Evolutionary conservation across 2,797 vertebrate species (phyloP), one percentile per base, ranked within the genome.

Genomic region (Enteromius argenteus): DNA sequence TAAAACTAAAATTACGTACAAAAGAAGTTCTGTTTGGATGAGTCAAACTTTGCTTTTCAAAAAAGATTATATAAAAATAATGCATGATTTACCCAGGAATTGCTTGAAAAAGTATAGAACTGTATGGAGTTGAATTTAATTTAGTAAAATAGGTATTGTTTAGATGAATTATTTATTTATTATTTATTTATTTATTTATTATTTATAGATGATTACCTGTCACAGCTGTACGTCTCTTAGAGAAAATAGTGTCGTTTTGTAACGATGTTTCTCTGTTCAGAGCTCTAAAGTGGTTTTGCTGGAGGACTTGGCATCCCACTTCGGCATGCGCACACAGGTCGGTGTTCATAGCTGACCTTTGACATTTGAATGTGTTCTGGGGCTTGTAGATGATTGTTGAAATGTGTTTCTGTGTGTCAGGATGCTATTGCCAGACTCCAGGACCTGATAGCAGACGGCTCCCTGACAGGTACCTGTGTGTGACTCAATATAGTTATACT

Each of bases 301-400:
- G 88, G 98, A 99, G 91, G 98, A 99, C 53, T 69, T 99, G 94
- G 98, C 97, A 1, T 98, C 97, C 1, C 96, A 97, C 5, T 94
- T 99, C 85, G 97, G 97, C 75, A 94, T 99, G 89, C 96, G 97
- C 87, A 99, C 98, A 1, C 97, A 99, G 95, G 96, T 97, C 72
- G 30, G 81, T 23, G 5, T 15, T 15, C 11, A 72, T 4, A 3
- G 21, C 23, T 3, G 8, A 32, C 30, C 1, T 37, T 14, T 37
- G 49, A 37, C 49, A 1, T 56, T 46, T 37, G 42, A 58, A 35
- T 32, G 21, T 15, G 1, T 30, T 1, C 3, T 19, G n/a, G n/a
- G 1, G 19, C 5, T 23, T 53, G 13, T 23, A 17, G 23, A 10
- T n/a, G 42, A 67, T 23, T 39, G n/a, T 6, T 67, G 21, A 17